Conservation (phyloP, 2,888 invertebrate species). For the Parthenolecanium corni region DNA sequence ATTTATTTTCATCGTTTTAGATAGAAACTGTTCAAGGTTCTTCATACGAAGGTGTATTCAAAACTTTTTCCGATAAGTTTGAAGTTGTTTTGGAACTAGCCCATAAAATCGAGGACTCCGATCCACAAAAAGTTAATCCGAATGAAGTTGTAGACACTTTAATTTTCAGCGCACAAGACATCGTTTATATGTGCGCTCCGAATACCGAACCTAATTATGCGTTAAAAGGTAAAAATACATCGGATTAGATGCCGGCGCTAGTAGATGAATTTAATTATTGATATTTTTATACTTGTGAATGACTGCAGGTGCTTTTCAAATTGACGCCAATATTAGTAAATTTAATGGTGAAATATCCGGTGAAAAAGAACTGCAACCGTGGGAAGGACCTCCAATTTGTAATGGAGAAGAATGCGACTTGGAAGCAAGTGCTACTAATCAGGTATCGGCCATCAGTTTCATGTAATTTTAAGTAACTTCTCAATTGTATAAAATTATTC, state of each 20-base stretch:
- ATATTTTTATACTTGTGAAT: neutral
- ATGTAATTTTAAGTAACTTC: too few species aligned
- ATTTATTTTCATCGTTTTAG: slow-evolving; percentile 33
- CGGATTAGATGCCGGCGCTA: neutral
- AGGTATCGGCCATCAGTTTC: slow-evolving; percentile 11
- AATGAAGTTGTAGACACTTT: slow-evolving; percentile 11
- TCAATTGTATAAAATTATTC: neutral
- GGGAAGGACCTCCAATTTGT: slow-evolving; percentile 56
- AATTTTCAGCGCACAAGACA: slow-evolving; percentile 22
- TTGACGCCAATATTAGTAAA: slow-evolving; percentile 78
- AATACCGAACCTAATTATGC: slow-evolving; percentile 13
- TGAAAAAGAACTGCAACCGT: slow-evolving; percentile 77
- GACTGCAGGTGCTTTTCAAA: slow-evolving; percentile 55
- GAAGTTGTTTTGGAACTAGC: slow-evolving; percentile 81
- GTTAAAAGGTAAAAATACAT: neutral
- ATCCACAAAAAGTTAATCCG: slow-evolving; percentile 16
- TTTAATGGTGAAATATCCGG: slow-evolving; percentile 60
- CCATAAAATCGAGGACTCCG: slow-evolving; percentile 53
- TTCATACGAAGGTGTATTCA: slow-evolving; percentile 79
- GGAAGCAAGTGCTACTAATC: slow-evolving; percentile 39
- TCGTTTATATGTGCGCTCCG: slow-evolving; percentile 14
- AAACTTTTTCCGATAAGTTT: slow-evolving; percentile 77
- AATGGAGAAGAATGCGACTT: slow-evolving; percentile 54
- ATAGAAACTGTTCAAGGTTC: slow-evolving; percentile 72
- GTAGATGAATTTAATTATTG: neutral